Evolutionary conservation across 2,888 invertebrate genomes (phyloP).

Genomic region (Acleris literana): DNA sequence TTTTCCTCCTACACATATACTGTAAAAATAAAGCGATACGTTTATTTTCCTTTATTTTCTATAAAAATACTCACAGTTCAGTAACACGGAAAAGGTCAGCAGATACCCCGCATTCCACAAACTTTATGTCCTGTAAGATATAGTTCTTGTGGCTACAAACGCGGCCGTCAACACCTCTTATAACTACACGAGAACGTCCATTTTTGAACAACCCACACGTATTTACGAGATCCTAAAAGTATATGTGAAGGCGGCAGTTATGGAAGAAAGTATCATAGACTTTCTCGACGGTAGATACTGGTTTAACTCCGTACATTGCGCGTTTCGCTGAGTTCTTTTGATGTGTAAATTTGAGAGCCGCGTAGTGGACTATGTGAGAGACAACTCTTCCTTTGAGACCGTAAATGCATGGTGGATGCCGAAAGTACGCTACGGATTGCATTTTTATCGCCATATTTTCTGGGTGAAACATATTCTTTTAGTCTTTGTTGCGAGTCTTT

Average conservation of each 20-base stretch:
- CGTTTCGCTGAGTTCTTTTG: background rate
- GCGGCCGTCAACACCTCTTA: background rate
- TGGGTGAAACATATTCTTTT: conserved; percentile 14
- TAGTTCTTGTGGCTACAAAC: conserved; percentile 9
- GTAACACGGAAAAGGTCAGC: conserved; percentile 30
- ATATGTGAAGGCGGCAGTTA: conserved; percentile 21
- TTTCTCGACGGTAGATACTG: conserved; percentile 2
- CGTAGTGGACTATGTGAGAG: conserved; percentile 20
- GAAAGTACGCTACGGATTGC: conserved; percentile 18
- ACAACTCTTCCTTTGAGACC: conserved; percentile 14
- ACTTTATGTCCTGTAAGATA: conserved; percentile 33
- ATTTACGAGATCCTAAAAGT: conserved; percentile 9
- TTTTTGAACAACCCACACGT: conserved; percentile 1
- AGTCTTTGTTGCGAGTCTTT: background rate
- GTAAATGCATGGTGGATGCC: conserved; percentile 12
- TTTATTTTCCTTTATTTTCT: conserved; percentile 31
- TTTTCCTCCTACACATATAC: conserved; percentile 1
- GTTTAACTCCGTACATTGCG: conserved; percentile 11
- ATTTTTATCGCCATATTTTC: conserved; percentile 23
- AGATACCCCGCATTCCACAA: conserved; percentile 30
- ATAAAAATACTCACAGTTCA: conserved; percentile 31
- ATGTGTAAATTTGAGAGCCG: background rate
- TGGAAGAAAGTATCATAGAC: conserved; percentile 25
- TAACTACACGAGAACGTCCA: background rate
- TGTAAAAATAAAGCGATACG: conserved; percentile 3